phyloP scores from a whole-genome alignment of 2,113 vertebrate genomes.

The Pedionomus torquatus region DNA sequence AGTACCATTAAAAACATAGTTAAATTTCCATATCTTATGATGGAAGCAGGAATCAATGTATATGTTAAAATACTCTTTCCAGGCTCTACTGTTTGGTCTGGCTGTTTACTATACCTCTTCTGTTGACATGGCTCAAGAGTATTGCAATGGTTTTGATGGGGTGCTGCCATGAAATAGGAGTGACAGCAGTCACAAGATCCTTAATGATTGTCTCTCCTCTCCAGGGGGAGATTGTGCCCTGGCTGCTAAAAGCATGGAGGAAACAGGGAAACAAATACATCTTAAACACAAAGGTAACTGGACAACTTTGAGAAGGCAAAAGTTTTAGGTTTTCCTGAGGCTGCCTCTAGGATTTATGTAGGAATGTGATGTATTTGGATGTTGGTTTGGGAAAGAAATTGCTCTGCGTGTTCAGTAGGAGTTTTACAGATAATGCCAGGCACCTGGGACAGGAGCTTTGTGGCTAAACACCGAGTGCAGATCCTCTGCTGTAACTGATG shows the following conservation, averaged over 20 bases:
- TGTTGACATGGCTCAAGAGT: neutral
- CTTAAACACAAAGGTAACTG: slow-evolving; percentile 27
- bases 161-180: neutral
- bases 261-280: neutral
- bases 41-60: neutral
- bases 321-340: neutral
- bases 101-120: neutral
- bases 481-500: neutral
- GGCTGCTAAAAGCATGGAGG: slow-evolving; percentile 1
- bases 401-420: neutral
- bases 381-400: neutral
- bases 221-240: slow-evolving; percentile 72
- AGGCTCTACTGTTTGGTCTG: neutral
- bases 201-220: neutral
- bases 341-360: neutral
- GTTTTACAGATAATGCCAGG: neutral
- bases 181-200: neutral
- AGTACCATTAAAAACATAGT: neutral
- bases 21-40: neutral
- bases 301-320: neutral
- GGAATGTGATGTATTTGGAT: neutral
- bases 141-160: neutral
- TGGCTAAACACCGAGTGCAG: neutral
- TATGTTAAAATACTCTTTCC: neutral
- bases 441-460: neutral